A percentile compares a stretch with the other conserved stretches of the same genome.
These are phyloP conservation scores for Papilio helenus DNA, from an alignment of 1,140 invertebrate genomes.

Conservation along the genomic window DNA sequence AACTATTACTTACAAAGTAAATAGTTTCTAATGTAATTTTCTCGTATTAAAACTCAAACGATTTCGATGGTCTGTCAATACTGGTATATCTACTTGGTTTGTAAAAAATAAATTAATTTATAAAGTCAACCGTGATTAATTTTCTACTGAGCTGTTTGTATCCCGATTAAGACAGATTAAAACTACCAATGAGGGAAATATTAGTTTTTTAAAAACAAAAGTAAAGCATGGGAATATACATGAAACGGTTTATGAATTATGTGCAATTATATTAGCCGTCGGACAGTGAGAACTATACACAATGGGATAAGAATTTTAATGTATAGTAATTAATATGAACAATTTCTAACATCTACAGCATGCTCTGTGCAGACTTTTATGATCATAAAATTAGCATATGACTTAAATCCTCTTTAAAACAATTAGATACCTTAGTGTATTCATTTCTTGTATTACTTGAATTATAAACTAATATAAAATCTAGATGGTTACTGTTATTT, in stretches of 20 bases:
- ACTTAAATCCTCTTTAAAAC: constrained; percentile 3
- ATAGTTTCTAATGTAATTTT: no score
- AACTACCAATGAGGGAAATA: no score
- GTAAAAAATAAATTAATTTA: background rate
- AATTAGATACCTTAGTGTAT: background rate
- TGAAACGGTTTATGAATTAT: constrained; percentile 58
- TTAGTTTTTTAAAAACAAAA: no score
- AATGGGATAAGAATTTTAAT: constrained; percentile 55
- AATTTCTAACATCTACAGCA: constrained; percentile 42
- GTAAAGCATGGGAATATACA: constrained; percentile 66
- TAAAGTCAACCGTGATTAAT: background rate
- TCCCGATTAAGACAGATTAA: constrained; percentile 18
- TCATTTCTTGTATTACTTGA: background rate
- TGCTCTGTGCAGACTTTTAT: constrained; percentile 21
- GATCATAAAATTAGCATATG: constrained; percentile 34
- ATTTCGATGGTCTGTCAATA: background rate
- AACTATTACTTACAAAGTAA: background rate
- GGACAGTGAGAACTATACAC: constrained; percentile 64
- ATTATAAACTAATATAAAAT: background rate
- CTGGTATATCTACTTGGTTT: no score
- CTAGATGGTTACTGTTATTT: background rate
- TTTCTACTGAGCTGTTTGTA: background rate
- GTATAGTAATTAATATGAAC: constrained; percentile 50
- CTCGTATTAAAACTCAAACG: no score
- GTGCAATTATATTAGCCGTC: constrained; percentile 64